Evolutionary conservation across 92 coral and sea anemone genomes (phyloP), one percentile per base, ranked within the genome.

Genomic region (Parazoanthus atlanticus): DNA sequence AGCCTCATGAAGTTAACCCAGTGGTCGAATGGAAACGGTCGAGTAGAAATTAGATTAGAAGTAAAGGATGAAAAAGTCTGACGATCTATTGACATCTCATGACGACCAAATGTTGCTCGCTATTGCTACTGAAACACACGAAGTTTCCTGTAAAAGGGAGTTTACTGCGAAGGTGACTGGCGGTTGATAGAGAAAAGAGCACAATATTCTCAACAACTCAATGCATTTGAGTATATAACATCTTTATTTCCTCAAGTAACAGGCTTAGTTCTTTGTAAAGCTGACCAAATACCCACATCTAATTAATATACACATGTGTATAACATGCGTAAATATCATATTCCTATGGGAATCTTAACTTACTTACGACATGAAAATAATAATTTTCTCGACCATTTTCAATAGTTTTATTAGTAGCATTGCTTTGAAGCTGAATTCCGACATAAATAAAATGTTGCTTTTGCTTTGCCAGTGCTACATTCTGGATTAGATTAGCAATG

Each of bases 391-490:
- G 29, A 32, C 61, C 12, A 54, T 52, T 85, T 8, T 43, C 61
- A 32, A 52, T 47, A 30, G 58, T 46, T 52, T 43, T 34, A 25
- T 38, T 17, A 30, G 9, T 32, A 85, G 40, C 25, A 26, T 52
- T 36, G 34, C 29, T 71, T 31, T 41, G 29, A 36, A 76, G 58
- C 47, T 28, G 28, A n/a, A n/a, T 76, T 76, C 30, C 15, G 58
- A 76, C 80, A 76, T 76, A 40, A 76, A 76, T 76, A 76, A 76
- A 76, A 76, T 40, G 54, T 76, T 75, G 46, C 43, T 36, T 25
- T 28, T 38, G 15, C 33, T 19, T 76, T 19, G 13, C 80, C 47
- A 76, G 46, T 40, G 32, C 21, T 19, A 75, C 49, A 70, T n/a
- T 33, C 43, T 17, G 11, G 49, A 41, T 38, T 76, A 26, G 46